Conservation (phyloP, 2,797 vertebrate species). For the Leuciscus waleckii region DNA sequence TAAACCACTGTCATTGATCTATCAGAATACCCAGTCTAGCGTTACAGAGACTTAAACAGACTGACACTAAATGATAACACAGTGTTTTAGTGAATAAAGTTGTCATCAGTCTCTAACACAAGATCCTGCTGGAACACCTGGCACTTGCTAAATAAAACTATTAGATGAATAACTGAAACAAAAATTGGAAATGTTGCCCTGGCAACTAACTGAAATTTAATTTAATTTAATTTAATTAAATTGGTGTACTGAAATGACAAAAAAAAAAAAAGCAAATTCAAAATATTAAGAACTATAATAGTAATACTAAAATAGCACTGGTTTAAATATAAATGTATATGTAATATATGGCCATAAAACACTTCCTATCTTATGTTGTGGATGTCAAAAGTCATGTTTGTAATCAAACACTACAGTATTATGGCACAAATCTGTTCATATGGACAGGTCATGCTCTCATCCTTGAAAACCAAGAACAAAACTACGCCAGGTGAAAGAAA, state of each 20-base stretch:
- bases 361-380: background rate
- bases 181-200: background rate
- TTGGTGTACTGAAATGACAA: background rate
- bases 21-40: background rate
- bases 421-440: background rate
- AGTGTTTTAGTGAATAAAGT: background rate
- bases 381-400: background rate
- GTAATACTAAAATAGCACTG: background rate
- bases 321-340: background rate
- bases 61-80: background rate
- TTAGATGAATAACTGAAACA: background rate
- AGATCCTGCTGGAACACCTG: background rate
- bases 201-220: background rate
- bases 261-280: background rate
- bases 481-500: background rate
- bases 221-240: rapidly evolving
- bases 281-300: background rate
- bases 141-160: background rate
- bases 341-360: background rate
- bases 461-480: background rate
- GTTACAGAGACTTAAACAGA: background rate
- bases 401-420: background rate
- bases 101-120: background rate
- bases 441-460: background rate
- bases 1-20: background rate